Base-by-base conservation (phyloP, 37 sponge, comb jelly and placozoan species). In the Aplysina aerophoba region DNA sequence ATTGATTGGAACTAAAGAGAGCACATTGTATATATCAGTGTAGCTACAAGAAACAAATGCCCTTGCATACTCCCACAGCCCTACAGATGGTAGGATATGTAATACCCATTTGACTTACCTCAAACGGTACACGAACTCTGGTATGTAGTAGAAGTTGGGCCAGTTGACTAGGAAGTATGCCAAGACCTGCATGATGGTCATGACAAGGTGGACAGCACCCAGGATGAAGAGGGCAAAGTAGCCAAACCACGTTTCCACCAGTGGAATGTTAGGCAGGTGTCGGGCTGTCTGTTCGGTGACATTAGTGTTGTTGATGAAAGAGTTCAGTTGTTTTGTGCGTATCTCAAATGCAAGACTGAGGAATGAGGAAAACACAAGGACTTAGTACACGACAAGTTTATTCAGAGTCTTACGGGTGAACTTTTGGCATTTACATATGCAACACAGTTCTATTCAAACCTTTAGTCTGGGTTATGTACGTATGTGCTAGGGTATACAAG, bases 131-230 rank as follows among this genome's bases (percentile, higher is more conserved):
- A 84, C 68, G 66, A 83, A 75, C 25, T 44, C 59, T 39, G 20
- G 25, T 25, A 87, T 85, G 12, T 89, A 40, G 20, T 25, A 28
- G 67, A 93, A 93, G 86, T 93, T 87, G 27, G 73, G 66, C 78
- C 67, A 80, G 79, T 93, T 93, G 44, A 81, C 58, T 8, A 93
- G 24, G 81, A 88, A 90, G 79, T 89, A 93, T 28, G 89, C 80
- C 22, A 87, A 20, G 39, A 90, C 67, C 83, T 85, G 40, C 75
- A 83, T 86, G 44, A 93, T 12, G 5, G 86, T 39, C 36, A 93
- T 30, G 39, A 90, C 6, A 12, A 93, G 68, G 71, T 93, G 94
- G 35, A 90, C 37, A 4, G 53, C 82, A 13, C 94, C 94, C 24
- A 87, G 56, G 8, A 83, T 28, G 80, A 67, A 91, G 53, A 87